A percentile compares a stretch with the other conserved stretches of the same genome.
Evolutionary conservation across 2,888 invertebrate genomes (phyloP).

Genomic region (Mesopsocus fuscifrons): DNA sequence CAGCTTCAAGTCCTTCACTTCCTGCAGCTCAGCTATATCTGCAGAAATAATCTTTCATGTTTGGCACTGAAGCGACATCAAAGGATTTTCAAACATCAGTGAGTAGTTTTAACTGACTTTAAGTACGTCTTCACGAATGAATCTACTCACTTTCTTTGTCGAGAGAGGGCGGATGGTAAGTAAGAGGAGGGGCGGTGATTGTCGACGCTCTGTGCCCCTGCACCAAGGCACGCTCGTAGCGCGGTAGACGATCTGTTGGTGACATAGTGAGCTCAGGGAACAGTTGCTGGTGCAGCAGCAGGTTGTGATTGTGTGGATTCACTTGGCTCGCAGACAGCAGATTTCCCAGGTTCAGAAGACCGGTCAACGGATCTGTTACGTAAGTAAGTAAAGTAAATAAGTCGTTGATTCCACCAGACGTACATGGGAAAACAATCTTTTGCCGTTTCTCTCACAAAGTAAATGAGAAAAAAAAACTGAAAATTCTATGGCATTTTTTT

Average conservation of each 20-base stretch:
- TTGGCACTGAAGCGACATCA: no score
- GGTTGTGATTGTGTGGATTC: constrained; percentile 54
- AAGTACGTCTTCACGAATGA: background rate
- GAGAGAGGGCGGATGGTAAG: background rate
- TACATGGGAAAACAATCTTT: no score
- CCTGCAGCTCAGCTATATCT: constrained; percentile 4
- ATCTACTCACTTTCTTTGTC: constrained; percentile 8
- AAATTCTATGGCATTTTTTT: background rate
- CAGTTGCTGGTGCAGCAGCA: constrained; percentile 52
- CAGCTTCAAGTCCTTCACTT: constrained; percentile 2
- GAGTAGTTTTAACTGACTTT: background rate
- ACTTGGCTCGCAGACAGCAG: constrained; percentile 35
- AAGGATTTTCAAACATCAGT: no score
- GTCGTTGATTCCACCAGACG: no score
- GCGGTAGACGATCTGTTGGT: constrained; percentile 12
- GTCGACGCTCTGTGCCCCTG: constrained; percentile 24
- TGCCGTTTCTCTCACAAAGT: no score
- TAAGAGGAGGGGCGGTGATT: background rate
- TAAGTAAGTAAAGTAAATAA: no score
- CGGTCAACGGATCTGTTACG: constrained; percentile 43
- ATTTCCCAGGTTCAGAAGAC: constrained; percentile 43
- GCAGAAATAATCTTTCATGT: no score
- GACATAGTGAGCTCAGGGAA: constrained; percentile 33
- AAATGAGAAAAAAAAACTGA: constrained; percentile 14
- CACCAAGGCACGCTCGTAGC: constrained; percentile 36